Conservation (phyloP, 2,113 vertebrate genomes). For the Nesogale talazaci region DNA sequence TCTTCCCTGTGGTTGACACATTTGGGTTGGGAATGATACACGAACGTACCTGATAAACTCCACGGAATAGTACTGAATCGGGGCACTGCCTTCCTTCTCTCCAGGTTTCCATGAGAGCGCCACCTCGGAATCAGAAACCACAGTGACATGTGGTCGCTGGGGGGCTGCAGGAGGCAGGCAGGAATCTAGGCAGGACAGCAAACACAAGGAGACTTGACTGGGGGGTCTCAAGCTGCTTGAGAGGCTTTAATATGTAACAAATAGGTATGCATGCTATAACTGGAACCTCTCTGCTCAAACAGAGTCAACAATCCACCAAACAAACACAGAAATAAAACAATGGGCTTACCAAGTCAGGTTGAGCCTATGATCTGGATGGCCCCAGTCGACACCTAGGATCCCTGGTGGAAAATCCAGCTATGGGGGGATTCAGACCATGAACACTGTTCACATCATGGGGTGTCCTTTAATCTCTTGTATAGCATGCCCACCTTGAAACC, state of each 20-base stretch:
- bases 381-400: too few relatives aligned
- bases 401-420: not conserved
- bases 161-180: constrained; percentile 93
- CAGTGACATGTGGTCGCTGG: constrained; percentile 88
- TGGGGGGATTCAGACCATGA: not conserved
- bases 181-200: constrained; percentile 85
- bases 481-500: not conserved
- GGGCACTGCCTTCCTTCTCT: constrained; percentile 89
- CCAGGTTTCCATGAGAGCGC: constrained; percentile 95
- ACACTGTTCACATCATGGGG: not conserved
- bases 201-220: not conserved
- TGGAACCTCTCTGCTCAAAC: not conserved
- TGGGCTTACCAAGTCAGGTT: too few relatives aligned
- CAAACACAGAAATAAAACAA: not conserved
- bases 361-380: not conserved
- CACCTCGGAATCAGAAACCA: constrained; percentile 95
- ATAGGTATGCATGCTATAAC: not conserved
- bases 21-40: constrained; percentile 10
- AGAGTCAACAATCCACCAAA: constrained; percentile 10
- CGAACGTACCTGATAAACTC: constrained; percentile 93
- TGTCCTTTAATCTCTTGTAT: not conserved
- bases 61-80: constrained; percentile 92
- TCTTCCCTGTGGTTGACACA: not conserved
- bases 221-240: not conserved
- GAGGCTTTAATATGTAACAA: not conserved